A percentile compares a stretch with the other conserved stretches of the same genome.
These are phyloP conservation scores for Plotosus lineatus DNA, from an alignment of 2,113 vertebrate genomes.

Conservation along the genomic window DNA sequence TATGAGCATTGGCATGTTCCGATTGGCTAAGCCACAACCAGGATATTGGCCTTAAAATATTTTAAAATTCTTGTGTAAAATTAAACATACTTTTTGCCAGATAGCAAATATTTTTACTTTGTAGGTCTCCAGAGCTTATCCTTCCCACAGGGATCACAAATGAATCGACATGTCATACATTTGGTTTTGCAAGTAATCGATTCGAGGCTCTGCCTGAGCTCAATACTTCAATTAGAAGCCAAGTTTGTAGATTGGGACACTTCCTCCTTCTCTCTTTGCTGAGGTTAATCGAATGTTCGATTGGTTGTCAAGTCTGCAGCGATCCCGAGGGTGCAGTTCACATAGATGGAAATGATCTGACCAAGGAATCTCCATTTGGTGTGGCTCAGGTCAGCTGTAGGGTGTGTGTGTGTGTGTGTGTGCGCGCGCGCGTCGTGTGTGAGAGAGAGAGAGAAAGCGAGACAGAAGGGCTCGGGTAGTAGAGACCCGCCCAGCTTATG, in stretches of 20 bases:
- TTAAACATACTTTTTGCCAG: too few species aligned
- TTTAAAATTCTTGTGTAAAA: too few species aligned
- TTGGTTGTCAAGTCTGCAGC: conserved; percentile 9
- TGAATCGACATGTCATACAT: neutral
- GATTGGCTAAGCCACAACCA: too few species aligned
- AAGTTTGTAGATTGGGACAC: conserved; percentile 1
- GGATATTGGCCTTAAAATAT: too few species aligned
- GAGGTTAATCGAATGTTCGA: conserved; percentile 2
- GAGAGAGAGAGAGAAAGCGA: conserved; percentile 10
- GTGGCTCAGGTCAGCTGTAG: conserved; percentile 39
- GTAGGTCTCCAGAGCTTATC: neutral
- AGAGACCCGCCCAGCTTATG: conserved; percentile 29
- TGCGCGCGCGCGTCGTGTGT: conserved; percentile 13
- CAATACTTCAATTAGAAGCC: neutral
- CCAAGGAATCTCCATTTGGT: conserved; percentile 35
- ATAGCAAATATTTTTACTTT: neutral
- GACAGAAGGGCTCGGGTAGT: conserved; percentile 38
- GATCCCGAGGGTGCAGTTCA: neutral
- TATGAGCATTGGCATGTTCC: too few species aligned
- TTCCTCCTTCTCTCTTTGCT: conserved; percentile 16
- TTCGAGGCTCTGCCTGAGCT: neutral
- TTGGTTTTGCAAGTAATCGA: neutral
- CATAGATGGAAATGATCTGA: conserved; percentile 22
- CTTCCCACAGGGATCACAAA: neutral
- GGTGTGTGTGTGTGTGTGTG: conserved; percentile 33